A percentile compares a stretch with the other conserved stretches of the same genome.
These are phyloP conservation scores for Mesitornis unicolor DNA, from an alignment of 2,113 vertebrate genomes.

Conservation along the genomic window DNA sequence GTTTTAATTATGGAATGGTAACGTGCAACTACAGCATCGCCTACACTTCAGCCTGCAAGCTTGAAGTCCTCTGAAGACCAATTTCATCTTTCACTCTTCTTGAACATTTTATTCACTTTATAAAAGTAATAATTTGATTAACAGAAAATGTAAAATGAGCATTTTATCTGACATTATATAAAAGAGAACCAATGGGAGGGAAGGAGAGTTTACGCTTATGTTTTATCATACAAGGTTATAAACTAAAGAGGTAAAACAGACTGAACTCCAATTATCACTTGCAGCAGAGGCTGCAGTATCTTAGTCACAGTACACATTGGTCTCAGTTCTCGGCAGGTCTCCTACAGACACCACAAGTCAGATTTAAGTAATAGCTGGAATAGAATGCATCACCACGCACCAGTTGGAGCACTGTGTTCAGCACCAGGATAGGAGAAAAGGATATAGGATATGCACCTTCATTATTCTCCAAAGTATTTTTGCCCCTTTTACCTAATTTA, in stretches of 20 bases:
- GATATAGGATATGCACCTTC: not conserved
- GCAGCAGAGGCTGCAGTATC: not conserved
- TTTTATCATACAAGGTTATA: not conserved
- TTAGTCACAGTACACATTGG: not conserved
- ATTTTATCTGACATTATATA: not conserved
- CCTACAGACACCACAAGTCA: not conserved
- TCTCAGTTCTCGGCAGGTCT: not conserved
- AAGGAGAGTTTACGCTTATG: not conserved
- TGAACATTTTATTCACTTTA: not conserved
- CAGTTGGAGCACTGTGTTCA: not conserved
- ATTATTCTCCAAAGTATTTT: not conserved
- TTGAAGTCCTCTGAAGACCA: not conserved
- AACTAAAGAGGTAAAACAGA: not conserved
- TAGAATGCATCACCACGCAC: not conserved
- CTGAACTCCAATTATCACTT: not conserved
- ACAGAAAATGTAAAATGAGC: not conserved
- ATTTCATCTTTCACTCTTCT: not conserved
- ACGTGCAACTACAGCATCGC: not conserved
- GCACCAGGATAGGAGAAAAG: not conserved
- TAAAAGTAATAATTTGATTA: not conserved
- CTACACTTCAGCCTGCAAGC: not conserved
- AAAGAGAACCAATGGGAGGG: not conserved
- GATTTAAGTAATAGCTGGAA: not conserved
- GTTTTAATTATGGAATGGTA: not conserved
- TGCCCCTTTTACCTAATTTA: not conserved